These are phyloP conservation scores for Cercopithecus mona DNA, from an alignment of 2,113 vertebrate genomes.

Conservation along the genomic window DNA sequence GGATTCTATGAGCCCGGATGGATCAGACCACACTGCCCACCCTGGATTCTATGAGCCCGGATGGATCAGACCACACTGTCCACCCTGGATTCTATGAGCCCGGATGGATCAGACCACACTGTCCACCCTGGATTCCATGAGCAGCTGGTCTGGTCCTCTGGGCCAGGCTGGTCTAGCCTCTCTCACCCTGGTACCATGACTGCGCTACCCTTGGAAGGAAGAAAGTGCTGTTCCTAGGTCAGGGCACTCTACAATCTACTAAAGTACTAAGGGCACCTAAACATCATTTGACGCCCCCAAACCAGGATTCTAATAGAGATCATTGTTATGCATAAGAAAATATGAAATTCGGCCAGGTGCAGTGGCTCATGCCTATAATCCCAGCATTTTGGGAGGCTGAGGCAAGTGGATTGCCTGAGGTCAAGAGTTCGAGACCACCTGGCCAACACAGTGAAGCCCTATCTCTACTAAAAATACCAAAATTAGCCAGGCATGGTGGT, in stretches of 20 bases:
- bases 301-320: background rate
- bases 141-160: background rate
- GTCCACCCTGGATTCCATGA: too few relatives aligned
- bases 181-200: background rate
- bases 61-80: background rate
- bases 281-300: background rate
- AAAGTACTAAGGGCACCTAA: background rate
- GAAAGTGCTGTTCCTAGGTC: background rate
- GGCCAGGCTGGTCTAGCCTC: background rate
- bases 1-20: too few relatives aligned
- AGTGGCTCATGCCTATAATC: too few relatives aligned
- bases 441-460: too few relatives aligned
- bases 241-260: too few relatives aligned
- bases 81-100: background rate
- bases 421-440: too few relatives aligned
- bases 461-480: too few relatives aligned
- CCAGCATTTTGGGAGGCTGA: too few relatives aligned
- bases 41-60: background rate
- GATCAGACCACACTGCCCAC: background rate
- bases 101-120: background rate
- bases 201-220: background rate
- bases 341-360: background rate
- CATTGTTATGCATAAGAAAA: background rate
- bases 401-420: too few relatives aligned
- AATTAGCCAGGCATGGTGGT: too few relatives aligned